Base-by-base conservation (phyloP, 2,113 vertebrate species). In the Aramus guarauna region DNA sequence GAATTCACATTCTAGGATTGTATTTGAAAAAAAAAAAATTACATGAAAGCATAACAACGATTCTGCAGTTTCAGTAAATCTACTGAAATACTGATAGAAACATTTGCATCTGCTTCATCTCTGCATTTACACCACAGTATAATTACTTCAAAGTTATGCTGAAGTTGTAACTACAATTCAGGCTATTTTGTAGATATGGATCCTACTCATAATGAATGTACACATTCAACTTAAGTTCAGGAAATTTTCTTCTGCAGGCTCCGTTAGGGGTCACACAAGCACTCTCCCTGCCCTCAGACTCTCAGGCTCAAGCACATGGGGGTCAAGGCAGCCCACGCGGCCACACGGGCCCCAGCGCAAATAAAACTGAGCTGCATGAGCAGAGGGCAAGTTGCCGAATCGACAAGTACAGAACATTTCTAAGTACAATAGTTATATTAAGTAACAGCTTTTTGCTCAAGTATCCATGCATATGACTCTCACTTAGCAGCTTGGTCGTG, bases 401-500 rank as follows among this genome's bases (percentile, higher is more conserved):
- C 2, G 0, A 71, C 87, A 79, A 90, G 83, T 13, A 94, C 39
- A 60, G 43, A 79, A 87, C 56, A 72, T 39, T 91, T 92, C 34
- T 5, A 62, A 85, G 67, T 56, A 92, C 78, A 92, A 94, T 17
- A 83, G 90, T 66, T 96, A 94, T 55, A 90, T 90, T 92, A 96
- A 96, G 84, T 58, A 94, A 93, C 74, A 79, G 81, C 21, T 92
- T 96, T 96, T 94, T 95, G 66, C 82, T 92, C 41, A 30, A 94
- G 74, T 69, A 91, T 90, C 84, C 74, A 20, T 20, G 24, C 74
- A 50, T 85, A 60, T 79, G 94, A 93, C 77, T 92, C 69, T 91
- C 66, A 32, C 87, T 94, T 81, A 75, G 81, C 87, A 96, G 77
- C 62, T 82, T 75, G 62, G 77, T 76, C 0, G 11, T 79, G 81